phyloP scores from a whole-genome alignment of 2,113 vertebrate species.

The Notechis scutatus region DNA sequence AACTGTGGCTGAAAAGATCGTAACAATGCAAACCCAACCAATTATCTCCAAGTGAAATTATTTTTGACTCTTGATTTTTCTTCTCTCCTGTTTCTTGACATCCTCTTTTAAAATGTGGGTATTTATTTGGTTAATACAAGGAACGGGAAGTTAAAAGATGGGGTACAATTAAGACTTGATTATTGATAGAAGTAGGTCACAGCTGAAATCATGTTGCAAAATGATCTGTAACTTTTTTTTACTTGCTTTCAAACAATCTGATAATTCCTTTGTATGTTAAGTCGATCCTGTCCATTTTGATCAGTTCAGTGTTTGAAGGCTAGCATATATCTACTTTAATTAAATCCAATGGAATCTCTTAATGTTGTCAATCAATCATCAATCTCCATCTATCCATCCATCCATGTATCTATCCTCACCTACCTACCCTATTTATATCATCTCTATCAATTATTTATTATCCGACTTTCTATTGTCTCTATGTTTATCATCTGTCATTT shows the following conservation, averaged over 20 bases:
- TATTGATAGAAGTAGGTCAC: background rate
- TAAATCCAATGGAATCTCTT: background rate
- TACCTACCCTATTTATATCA: background rate
- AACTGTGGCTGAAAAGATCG: background rate
- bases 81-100: background rate
- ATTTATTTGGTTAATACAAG: background rate
- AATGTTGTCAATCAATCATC: background rate
- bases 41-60: background rate
- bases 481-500: background rate
- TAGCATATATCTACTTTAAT: background rate
- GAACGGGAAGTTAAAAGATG: background rate
- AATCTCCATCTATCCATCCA: background rate
- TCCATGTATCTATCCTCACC: background rate
- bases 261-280: background rate
- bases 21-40: background rate
- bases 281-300: background rate
- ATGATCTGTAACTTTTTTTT: background rate
- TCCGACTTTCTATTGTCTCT: too few species aligned
- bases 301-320: background rate
- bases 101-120: background rate
- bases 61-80: background rate
- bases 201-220: background rate
- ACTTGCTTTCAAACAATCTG: background rate
- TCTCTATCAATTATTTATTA: background rate
- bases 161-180: background rate